phyloP scores from a whole-genome alignment of 2,888 invertebrate genomes.

The Thymelicus sylvestris region DNA sequence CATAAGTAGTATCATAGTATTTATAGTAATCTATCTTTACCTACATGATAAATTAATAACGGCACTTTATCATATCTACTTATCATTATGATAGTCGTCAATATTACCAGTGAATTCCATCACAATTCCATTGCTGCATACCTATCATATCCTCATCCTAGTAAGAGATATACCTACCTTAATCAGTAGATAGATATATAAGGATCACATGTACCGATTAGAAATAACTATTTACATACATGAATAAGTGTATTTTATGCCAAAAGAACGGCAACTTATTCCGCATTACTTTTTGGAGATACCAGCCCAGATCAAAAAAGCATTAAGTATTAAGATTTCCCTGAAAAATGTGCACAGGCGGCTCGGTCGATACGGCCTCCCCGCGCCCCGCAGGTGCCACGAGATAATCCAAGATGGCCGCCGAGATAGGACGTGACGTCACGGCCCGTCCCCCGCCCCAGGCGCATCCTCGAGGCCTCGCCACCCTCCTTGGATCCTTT shows the following conservation, averaged over 20 bases:
- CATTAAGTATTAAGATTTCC: slow-evolving; percentile 47
- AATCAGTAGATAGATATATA: no score
- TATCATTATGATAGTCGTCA: no score
- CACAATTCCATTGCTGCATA: no score
- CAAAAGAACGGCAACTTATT: neutral
- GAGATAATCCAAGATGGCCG: slow-evolving; percentile 86
- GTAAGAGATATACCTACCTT: no score
- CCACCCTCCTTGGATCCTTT: slow-evolving; percentile 84
- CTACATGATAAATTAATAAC: no score
- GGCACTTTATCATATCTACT: no score
- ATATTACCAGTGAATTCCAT: no score
- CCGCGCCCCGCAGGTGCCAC: slow-evolving; percentile 82
- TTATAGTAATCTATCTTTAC: no score
- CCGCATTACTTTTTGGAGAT: slow-evolving; percentile 7
- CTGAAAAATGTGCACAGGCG: slow-evolving; percentile 78
- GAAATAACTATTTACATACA: no score
- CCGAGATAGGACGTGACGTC: slow-evolving; percentile 85
- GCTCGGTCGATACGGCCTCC: slow-evolving; percentile 75
- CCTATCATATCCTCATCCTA: no score
- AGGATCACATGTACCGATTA: no score
- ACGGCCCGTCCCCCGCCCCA: slow-evolving; percentile 67
- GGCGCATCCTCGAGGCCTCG: slow-evolving; percentile 73
- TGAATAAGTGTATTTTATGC: neutral
- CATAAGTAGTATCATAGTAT: no score
- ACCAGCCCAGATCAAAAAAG: slow-evolving; percentile 23